Conservation (phyloP, 2,797 vertebrate species). For the Scyliorhinus canicula region DNA sequence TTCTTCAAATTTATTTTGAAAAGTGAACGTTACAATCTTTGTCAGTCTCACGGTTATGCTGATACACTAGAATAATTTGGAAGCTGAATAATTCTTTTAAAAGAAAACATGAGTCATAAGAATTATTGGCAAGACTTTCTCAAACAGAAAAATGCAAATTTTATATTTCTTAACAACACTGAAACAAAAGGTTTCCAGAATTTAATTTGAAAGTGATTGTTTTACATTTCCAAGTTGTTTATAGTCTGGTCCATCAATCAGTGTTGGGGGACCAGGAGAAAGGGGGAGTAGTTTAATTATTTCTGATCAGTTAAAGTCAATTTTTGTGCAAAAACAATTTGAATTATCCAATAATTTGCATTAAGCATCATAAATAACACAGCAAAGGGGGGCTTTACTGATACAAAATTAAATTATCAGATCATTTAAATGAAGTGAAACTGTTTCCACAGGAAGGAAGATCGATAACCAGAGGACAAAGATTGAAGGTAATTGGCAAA, state of each 20-base stretch:
- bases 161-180: not conserved
- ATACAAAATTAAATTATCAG: not conserved
- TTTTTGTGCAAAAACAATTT: not conserved
- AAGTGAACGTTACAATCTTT: not conserved
- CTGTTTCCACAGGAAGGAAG: not conserved
- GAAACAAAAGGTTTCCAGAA: not conserved
- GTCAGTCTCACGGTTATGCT: too few relatives aligned
- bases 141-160: not conserved
- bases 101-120: not conserved
- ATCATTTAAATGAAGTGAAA: not conserved
- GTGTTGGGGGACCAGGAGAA: not conserved
- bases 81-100: not conserved
- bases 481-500: not conserved
- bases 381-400: not conserved
- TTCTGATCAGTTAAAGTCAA: not conserved
- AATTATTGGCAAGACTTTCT: not conserved
- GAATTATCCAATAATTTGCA: not conserved
- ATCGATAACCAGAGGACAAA: not conserved
- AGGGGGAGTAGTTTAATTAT: not conserved
- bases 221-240: not conserved
- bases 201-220: conserved; percentile 12
- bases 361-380: not conserved
- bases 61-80: not conserved
- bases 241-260: not conserved
- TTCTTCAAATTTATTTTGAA: not conserved